Conservation (phyloP, 30 jellyfish, hydroid and myxozoan species). For the Aurelia coerulea region DNA sequence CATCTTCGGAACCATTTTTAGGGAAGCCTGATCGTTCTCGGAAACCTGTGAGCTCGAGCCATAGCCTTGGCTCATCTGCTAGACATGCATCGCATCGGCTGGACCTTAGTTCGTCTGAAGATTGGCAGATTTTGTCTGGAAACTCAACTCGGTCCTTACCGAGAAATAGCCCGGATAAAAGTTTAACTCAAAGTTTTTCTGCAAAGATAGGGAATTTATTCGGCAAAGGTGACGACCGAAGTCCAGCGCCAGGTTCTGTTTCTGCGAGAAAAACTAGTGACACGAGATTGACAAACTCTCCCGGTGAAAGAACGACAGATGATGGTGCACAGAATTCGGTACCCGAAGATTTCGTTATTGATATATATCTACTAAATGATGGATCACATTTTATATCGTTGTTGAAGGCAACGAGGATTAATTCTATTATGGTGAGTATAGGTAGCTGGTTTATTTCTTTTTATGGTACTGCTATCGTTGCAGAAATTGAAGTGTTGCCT, state of each 20-base stretch:
- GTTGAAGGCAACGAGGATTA: constrained; percentile 35
- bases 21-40: no score
- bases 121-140: no score
- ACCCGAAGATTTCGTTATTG: constrained; percentile 2
- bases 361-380: constrained; percentile 46
- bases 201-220: constrained; percentile 38
- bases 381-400: constrained; percentile 41
- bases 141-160: no score
- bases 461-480: not conserved
- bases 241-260: not conserved
- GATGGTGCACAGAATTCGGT: not conserved
- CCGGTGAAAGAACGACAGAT: not conserved
- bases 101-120: no score
- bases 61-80: no score
- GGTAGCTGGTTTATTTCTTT: not conserved
- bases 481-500: not conserved
- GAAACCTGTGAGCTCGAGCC: no score
- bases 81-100: no score
- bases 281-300: not conserved
- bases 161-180: not conserved
- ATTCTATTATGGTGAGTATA: constrained; percentile 31
- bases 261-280: not conserved
- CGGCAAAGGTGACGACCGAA: constrained; percentile 23
- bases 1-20: no score
- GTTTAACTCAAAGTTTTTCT: constrained; percentile 37